phyloP scores from a whole-genome alignment of 2,888 invertebrate genomes.

The Pheosia gnoma region DNA sequence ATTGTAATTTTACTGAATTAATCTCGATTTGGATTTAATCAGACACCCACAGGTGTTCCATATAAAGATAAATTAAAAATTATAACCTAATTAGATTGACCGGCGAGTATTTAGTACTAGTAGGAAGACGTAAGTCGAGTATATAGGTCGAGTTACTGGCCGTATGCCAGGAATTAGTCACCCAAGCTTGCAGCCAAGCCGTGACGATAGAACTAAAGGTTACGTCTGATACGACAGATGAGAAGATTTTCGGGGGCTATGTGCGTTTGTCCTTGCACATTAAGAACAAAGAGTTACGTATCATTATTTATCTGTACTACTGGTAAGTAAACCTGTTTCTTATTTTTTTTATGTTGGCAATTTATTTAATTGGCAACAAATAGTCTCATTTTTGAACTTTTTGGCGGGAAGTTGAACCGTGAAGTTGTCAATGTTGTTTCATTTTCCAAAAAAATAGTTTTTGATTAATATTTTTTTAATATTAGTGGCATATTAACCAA shows the following conservation, averaged over 20 bases:
- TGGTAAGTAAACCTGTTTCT: too few species aligned
- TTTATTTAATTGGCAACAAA: too few species aligned
- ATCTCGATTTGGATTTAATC: background rate
- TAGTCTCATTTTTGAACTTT: too few species aligned
- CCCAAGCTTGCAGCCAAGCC: slow-evolving; percentile 60
- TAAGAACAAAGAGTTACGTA: background rate
- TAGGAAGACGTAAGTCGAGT: slow-evolving; percentile 69
- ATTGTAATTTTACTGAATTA: background rate
- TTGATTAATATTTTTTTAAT: too few species aligned
- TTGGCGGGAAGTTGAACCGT: too few species aligned
- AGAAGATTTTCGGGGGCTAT: slow-evolving; percentile 29
- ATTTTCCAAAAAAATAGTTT: too few species aligned
- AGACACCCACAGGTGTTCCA: background rate
- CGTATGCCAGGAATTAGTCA: slow-evolving; percentile 72
- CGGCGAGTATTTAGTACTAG: slow-evolving; percentile 46
- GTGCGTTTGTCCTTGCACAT: background rate
- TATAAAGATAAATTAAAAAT: slow-evolving; percentile 54
- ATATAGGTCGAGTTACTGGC: slow-evolving; percentile 80
- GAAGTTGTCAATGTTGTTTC: too few species aligned
- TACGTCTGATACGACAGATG: slow-evolving; percentile 55
- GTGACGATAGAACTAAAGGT: slow-evolving; percentile 70
- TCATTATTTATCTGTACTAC: too few species aligned
- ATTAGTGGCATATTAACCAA: too few species aligned
- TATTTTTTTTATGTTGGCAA: too few species aligned
- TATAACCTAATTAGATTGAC: slow-evolving; percentile 66